A percentile compares a stretch with the other conserved stretches of the same genome.
Conservation (phyloP, 37 sponge, comb jelly and placozoan species). For the Crambe crambe region DNA sequence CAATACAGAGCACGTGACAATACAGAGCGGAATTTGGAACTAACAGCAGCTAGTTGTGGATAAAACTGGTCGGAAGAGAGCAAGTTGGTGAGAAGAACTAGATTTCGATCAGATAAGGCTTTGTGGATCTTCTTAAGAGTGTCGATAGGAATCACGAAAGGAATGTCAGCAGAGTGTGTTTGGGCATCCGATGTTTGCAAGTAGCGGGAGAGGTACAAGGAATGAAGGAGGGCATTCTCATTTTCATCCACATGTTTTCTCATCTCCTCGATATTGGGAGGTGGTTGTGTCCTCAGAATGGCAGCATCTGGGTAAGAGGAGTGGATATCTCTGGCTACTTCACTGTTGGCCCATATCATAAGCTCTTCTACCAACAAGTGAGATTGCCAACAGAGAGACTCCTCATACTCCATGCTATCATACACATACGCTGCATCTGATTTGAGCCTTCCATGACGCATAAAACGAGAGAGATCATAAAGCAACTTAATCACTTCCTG, state of each 20-base stretch:
- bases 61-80: conserved; percentile 17
- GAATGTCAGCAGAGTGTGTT: not conserved
- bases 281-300: conserved; percentile 37
- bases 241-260: not conserved
- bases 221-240: not conserved
- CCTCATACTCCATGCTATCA: conserved; percentile 12
- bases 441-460: conserved; percentile 21
- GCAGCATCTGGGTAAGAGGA: conserved; percentile 5
- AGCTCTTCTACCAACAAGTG: conserved; percentile 60
- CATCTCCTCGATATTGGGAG: conserved; percentile 26
- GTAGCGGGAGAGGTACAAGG: conserved; percentile 8
- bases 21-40: not conserved
- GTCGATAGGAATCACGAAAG: not conserved
- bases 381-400: conserved; percentile 26
- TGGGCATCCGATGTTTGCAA: not conserved
- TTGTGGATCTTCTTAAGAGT: not conserved
- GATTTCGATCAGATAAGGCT: not conserved
- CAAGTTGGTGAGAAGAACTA: not conserved
- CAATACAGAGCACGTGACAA: conserved; percentile 42
- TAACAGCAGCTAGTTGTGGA: conserved; percentile 54
- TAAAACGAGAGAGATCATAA: conserved; percentile 22
- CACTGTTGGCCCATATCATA: conserved; percentile 75
- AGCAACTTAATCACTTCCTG: conserved; percentile 21
- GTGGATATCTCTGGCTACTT: conserved; percentile 30
- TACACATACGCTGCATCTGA: conserved; percentile 23